Evolutionary conservation across 2,888 invertebrate genomes (phyloP).

Genomic region (Cinara cedri): DNA sequence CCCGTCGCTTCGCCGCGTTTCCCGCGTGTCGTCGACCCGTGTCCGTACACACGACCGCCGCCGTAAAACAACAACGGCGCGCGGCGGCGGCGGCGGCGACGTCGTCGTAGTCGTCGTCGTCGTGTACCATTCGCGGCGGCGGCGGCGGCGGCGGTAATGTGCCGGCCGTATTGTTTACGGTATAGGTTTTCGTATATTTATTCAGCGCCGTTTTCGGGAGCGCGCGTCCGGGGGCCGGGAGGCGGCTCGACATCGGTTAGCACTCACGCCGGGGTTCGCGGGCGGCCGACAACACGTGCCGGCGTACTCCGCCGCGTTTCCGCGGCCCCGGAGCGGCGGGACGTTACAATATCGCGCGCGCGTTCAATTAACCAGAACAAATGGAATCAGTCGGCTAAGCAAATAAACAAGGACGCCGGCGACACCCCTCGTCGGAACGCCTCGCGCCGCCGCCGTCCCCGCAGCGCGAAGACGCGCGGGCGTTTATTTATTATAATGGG

Average conservation of each 20-base stretch:
- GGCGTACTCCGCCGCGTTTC: not conserved
- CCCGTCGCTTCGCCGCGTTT: too few relatives aligned
- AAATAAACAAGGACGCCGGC: constrained; percentile 44
- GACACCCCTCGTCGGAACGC: constrained; percentile 7
- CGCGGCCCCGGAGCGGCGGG: not conserved
- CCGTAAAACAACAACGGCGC: constrained; percentile 3
- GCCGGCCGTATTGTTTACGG: constrained; percentile 2
- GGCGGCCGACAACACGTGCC: constrained; percentile 37
- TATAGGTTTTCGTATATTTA: constrained; percentile 19
- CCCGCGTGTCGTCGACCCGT: too few relatives aligned
- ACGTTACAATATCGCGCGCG: too few relatives aligned
- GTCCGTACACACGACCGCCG: too few relatives aligned
- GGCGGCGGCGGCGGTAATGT: too few relatives aligned
- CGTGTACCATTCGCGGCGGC: not conserved
- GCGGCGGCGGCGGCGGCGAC: not conserved
- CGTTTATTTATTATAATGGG: not conserved
- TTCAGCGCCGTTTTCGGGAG: constrained; percentile 21
- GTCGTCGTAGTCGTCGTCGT: too few relatives aligned
- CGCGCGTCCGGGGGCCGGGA: not conserved
- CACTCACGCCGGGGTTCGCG: constrained; percentile 22
- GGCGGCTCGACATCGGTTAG: constrained; percentile 47
- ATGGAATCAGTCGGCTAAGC: constrained; percentile 35
- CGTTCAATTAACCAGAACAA: constrained; percentile 49
- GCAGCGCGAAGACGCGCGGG: not conserved
- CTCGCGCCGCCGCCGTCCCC: not conserved